phyloP scores from a whole-genome alignment of 92 coral and sea anemone species.

The Galaxea fascicularis region DNA sequence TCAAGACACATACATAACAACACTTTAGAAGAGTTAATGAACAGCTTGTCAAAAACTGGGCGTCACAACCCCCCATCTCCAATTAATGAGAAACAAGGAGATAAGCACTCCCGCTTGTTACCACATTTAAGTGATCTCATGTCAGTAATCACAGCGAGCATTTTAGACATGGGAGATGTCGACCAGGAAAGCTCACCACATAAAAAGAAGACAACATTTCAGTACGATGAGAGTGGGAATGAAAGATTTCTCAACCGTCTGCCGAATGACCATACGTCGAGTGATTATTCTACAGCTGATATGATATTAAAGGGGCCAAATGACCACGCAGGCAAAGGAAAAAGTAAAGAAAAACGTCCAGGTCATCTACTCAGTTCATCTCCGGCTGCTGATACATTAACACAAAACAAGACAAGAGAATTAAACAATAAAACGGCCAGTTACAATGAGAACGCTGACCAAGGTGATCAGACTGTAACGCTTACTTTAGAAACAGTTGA shows the following conservation, averaged over 20 bases:
- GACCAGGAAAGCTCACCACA: slow-evolving; percentile 20
- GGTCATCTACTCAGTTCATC: background rate
- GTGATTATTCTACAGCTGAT: slow-evolving; percentile 39
- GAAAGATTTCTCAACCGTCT: slow-evolving; percentile 14
- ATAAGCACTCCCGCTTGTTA: slow-evolving; percentile 22
- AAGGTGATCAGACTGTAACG: slow-evolving; percentile 40
- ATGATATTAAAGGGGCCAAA: slow-evolving; percentile 39
- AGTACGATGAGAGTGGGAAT: slow-evolving; percentile 28
- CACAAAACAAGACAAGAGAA: slow-evolving; percentile 10
- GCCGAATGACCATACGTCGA: slow-evolving; percentile 46
- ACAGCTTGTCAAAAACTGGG: background rate
- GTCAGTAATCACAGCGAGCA: slow-evolving; percentile 13
- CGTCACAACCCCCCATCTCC: background rate
- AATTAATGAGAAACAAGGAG: background rate
- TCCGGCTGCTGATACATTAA: background rate
- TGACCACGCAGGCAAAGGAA: background rate
- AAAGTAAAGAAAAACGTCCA: slow-evolving; percentile 5
- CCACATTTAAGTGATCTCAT: slow-evolving; percentile 19
- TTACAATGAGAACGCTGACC: slow-evolving; percentile 7
- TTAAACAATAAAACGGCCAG: background rate
- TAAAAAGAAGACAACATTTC: slow-evolving; percentile 5
- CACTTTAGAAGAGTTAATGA: slow-evolving; percentile 42
- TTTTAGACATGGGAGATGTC: background rate
- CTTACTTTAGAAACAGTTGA: slow-evolving; percentile 40
- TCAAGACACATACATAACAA: slow-evolving; percentile 11